Percentiles rank a stretch among this genome's conserved stretches.
Conservation (phyloP, 2,113 vertebrate species). For the Typhlomys cinereus region DNA sequence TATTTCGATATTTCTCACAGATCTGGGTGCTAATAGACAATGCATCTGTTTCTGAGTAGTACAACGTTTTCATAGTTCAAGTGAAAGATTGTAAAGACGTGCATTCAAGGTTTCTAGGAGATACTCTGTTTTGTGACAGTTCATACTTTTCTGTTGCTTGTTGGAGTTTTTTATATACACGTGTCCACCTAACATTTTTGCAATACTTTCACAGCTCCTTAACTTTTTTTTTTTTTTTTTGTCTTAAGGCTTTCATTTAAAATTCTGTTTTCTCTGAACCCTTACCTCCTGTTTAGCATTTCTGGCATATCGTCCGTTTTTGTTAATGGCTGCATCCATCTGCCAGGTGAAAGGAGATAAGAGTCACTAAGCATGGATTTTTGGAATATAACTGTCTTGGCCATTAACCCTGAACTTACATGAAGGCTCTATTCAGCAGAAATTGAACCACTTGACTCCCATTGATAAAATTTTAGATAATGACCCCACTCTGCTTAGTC, state of each 20-base stretch:
- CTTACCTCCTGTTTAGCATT: slow-evolving; percentile 74
- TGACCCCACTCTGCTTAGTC: slow-evolving; percentile 25
- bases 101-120: slow-evolving; percentile 58
- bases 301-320: slow-evolving; percentile 80
- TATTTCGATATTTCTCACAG: neutral
- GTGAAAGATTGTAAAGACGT: slow-evolving; percentile 39
- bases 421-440: slow-evolving; percentile 89
- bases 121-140: slow-evolving; percentile 78
- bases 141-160: slow-evolving; percentile 84
- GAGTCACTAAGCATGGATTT: slow-evolving; percentile 85
- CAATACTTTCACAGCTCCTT: slow-evolving; percentile 79
- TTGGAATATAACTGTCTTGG: slow-evolving; percentile 83
- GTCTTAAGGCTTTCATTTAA: slow-evolving; percentile 79
- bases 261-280: slow-evolving; percentile 68
- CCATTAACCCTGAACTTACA: slow-evolving; percentile 87
- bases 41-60: slow-evolving; percentile 13
- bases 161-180: slow-evolving; percentile 78
- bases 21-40: neutral
- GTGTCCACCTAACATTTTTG: slow-evolving; percentile 84
- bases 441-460: slow-evolving; percentile 71
- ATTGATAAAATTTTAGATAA: neutral
- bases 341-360: slow-evolving; percentile 77
- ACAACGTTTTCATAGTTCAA: neutral
- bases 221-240: slow-evolving; percentile 69
- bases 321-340: slow-evolving; percentile 74